phyloP scores from a whole-genome alignment of 92 coral and sea anemone species.

The Phenganax stokvisi region DNA sequence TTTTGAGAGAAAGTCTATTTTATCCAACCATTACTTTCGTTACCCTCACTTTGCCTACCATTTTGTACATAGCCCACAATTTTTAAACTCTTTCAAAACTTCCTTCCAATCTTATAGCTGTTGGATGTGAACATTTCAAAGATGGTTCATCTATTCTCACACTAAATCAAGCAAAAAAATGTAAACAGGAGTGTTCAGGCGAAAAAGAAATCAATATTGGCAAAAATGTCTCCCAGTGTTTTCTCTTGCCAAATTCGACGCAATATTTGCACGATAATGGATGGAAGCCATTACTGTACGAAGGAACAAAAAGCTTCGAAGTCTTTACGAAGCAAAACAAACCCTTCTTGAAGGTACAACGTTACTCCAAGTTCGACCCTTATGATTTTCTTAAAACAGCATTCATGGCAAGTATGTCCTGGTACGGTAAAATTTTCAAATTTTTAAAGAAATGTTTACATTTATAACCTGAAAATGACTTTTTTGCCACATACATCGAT shows the following conservation, averaged over 20 bases:
- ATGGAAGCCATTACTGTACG: not conserved
- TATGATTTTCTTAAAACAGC: not conserved
- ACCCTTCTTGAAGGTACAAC: slow-evolving; percentile 9
- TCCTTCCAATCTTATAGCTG: not conserved
- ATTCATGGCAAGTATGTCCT: not conserved
- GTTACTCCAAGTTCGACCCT: not conserved
- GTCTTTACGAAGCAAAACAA: not conserved
- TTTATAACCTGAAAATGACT: too few species aligned
- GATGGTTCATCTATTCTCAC: slow-evolving; percentile 13
- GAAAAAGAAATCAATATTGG: slow-evolving; percentile 11
- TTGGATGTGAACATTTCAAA: slow-evolving; percentile 1
- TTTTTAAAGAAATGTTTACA: too few species aligned
- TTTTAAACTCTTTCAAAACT: not conserved
- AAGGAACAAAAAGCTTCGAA: not conserved
- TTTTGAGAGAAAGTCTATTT: too few species aligned
- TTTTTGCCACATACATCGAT: too few species aligned
- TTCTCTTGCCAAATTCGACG: slow-evolving; percentile 7
- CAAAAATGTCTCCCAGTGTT: not conserved
- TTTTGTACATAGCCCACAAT: not conserved
- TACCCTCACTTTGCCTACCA: not conserved
- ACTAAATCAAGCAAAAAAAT: not conserved
- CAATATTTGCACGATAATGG: slow-evolving; percentile 15
- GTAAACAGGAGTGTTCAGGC: not conserved
- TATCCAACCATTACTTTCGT: not conserved
- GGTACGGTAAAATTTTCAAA: too few species aligned